A percentile compares a stretch with the other conserved stretches of the same genome.
Conservation (phyloP, 2,888 invertebrate genomes). For the Zaprionus lineosus region DNA sequence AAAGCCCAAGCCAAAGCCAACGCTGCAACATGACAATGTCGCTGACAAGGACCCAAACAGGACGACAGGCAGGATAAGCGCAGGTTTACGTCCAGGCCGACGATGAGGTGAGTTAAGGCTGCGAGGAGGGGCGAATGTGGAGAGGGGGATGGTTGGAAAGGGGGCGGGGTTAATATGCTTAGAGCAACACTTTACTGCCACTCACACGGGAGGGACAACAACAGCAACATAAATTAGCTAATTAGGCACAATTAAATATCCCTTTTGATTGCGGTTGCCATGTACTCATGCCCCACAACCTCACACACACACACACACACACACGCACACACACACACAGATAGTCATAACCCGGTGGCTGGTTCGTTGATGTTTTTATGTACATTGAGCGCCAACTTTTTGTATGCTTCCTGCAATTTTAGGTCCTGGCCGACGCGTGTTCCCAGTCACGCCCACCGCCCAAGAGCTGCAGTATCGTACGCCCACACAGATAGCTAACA, state of each 20-base stretch:
- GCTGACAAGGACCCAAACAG: conserved; percentile 15
- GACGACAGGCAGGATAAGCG: too few species aligned
- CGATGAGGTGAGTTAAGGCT: too few species aligned
- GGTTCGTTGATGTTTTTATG: conserved; percentile 52
- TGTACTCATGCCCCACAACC: too few species aligned
- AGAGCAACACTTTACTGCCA: conserved; percentile 61
- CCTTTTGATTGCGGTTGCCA: conserved; percentile 73
- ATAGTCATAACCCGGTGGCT: conserved; percentile 30
- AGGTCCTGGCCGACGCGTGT: conserved; percentile 60
- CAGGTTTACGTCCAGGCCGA: too few species aligned
- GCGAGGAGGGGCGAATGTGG: not conserved
- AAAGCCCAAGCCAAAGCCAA: too few species aligned
- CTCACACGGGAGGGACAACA: conserved; percentile 29
- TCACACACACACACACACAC: conserved; percentile 21
- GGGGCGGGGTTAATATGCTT: conserved; percentile 59
- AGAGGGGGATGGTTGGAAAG: conserved; percentile 1
- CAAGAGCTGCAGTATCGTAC: conserved; percentile 57
- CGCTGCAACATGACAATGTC: conserved; percentile 39
- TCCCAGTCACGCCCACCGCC: conserved; percentile 64
- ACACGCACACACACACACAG: conserved; percentile 10
- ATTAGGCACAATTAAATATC: conserved; percentile 76
- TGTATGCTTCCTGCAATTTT: conserved; percentile 68
- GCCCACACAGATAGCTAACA: conserved; percentile 50
- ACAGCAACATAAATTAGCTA: conserved; percentile 73
- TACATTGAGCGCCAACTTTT: conserved; percentile 49